Evolutionary conservation across 2,797 vertebrate species (phyloP).

Genomic region (Paguma larvata): DNA sequence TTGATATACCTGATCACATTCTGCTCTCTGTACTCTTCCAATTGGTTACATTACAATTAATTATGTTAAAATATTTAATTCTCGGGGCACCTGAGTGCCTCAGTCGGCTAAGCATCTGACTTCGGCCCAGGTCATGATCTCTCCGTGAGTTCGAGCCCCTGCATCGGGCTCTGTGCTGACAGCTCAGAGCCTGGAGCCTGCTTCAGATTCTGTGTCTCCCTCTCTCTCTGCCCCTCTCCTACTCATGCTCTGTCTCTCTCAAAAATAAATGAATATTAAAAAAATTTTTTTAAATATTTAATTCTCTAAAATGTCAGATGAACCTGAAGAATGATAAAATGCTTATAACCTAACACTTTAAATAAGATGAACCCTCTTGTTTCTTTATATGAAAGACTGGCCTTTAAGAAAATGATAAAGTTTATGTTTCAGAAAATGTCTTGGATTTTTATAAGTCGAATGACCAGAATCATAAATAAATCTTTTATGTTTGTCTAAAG

Average conservation of each 20-base stretch:
- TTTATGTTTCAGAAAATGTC: constrained; percentile 31
- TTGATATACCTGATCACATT: constrained; percentile 72
- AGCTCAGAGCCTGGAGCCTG: too few relatives aligned
- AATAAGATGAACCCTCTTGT: constrained; percentile 61
- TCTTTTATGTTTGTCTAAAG: constrained; percentile 14
- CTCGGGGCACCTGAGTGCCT: background rate
- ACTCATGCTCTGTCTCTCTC: too few relatives aligned
- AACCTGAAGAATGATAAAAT: constrained; percentile 79
- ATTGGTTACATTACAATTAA: constrained; percentile 68
- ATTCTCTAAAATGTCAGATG: constrained; percentile 79
- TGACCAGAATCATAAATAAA: constrained; percentile 40
- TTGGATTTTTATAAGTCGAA: constrained; percentile 55
- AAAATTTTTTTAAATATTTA: constrained; percentile 69
- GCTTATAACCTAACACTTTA: constrained; percentile 67
- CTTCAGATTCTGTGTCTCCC: too few relatives aligned
- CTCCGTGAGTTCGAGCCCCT: too few relatives aligned
- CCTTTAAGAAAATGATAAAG: constrained; percentile 51
- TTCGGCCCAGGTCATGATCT: too few relatives aligned
- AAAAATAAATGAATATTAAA: too few relatives aligned
- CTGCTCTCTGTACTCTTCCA: constrained; percentile 70
- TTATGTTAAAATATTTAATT: constrained; percentile 81
- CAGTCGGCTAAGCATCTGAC: too few relatives aligned
- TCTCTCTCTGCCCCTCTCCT: too few relatives aligned
- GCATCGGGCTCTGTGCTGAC: too few relatives aligned
- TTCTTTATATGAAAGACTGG: constrained; percentile 59